Conservation (phyloP, 2,797 vertebrate species). For the Arctocebus calabarensis region DNA sequence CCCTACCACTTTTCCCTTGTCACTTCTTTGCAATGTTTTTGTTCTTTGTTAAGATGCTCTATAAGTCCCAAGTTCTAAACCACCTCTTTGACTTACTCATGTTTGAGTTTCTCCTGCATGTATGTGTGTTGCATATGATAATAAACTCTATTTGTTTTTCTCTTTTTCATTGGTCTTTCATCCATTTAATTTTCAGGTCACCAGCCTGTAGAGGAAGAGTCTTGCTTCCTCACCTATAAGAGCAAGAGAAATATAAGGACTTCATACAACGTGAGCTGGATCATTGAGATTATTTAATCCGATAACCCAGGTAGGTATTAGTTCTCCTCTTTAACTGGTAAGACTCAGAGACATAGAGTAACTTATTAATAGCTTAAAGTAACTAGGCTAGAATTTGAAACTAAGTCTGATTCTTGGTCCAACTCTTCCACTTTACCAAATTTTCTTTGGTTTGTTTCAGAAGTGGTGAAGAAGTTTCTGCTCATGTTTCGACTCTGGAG, state of each 20-base stretch:
- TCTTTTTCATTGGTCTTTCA: not conserved
- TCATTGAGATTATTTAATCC: not conserved
- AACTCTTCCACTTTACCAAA: not conserved
- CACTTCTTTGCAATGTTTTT: not conserved
- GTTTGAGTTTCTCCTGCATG: too few species aligned
- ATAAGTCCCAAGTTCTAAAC: not conserved
- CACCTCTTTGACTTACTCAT: not conserved
- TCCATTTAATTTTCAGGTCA: not conserved
- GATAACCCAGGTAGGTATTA: not conserved
- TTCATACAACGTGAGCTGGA: not conserved
- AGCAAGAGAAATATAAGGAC: not conserved
- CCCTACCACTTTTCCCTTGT: not conserved
- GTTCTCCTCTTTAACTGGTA: not conserved
- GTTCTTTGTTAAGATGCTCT: not conserved
- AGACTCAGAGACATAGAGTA: not conserved
- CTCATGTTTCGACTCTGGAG: not conserved
- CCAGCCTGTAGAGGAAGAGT: not conserved
- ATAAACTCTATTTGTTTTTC: not conserved
- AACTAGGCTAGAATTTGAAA: constrained; percentile 3
- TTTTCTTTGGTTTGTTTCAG: constrained; percentile 26
- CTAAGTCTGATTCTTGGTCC: not conserved
- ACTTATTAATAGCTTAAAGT: not conserved
- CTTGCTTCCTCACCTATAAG: not conserved
- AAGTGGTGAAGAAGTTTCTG: not conserved
- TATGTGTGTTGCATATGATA: too few species aligned